Evolutionary conservation across 1,140 invertebrate species (phyloP), one percentile per base, ranked within the genome.

Genomic region (Phthorimaea operculella): DNA sequence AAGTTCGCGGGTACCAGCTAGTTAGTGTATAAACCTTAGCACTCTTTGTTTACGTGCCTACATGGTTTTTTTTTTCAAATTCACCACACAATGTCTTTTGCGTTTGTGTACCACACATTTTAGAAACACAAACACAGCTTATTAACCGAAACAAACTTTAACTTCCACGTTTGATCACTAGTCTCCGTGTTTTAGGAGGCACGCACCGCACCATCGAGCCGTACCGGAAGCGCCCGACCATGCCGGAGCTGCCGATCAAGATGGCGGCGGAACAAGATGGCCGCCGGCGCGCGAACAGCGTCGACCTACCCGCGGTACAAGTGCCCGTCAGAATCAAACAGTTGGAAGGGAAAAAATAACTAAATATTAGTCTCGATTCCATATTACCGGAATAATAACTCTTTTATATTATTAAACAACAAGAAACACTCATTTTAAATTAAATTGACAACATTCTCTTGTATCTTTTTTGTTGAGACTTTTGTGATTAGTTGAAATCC

Each of bases 271-370:
- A 17, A 51, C 66, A 73, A 70, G 66, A 74, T 63, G 75, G 70
- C 15, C 76, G 69, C 0, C 72, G 10, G 3, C 17, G 81, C 54
- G 62, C 77, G 45, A 70, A 77, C 53, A 83, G 79, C 62, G 80
- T 86, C 47, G 83, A 86, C 45, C 62, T 86, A 14, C 84, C 84
- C 14, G 76, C 79, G 5, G 83, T 86, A 0, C 83, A 84, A 67
- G 84, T 86, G 6, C 84, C 84, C 0, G 73, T 79, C 6, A 72
- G 83, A 57, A 85, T 86, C 17, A 85, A 74, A 55, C 84, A 86
- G 60, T 65, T 85, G 4, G 73, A 84, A 54, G 64, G 73, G 34
- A 76, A 65, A 77, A 44, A 16, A 47, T 9, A 15, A 15, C 10
- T 67, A 64, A 62, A 51, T 16, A 17, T 34, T 18, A 16, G n/a